Percentiles rank a stretch among this genome's conserved stretches.
phyloP scores from a whole-genome alignment of 2,888 invertebrate genomes.

The Troides oblongomaculatus region DNA sequence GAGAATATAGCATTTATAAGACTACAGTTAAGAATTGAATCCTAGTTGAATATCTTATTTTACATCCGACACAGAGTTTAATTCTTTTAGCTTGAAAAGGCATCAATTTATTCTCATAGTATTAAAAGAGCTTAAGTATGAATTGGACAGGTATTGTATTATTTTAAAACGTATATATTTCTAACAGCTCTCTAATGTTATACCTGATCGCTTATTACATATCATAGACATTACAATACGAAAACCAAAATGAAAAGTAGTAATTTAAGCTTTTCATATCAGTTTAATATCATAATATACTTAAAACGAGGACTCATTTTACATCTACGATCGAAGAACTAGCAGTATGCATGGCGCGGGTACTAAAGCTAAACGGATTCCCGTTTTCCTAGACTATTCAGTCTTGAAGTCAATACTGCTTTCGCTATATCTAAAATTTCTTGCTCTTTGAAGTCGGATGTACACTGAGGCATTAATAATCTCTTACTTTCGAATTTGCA shows the following conservation, averaged over 20 bases:
- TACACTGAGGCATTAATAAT: no score
- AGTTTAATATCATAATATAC: neutral
- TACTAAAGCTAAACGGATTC: neutral
- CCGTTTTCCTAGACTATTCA: no score
- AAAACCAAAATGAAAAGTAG: neutral
- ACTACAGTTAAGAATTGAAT: slow-evolving; percentile 13
- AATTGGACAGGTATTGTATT: neutral
- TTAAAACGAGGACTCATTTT: neutral
- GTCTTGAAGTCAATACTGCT: neutral
- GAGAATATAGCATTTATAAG: neutral
- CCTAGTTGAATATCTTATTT: slow-evolving; percentile 6
- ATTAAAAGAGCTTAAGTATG: neutral
- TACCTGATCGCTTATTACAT: no score
- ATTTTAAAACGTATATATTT: neutral
- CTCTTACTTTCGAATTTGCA: no score
- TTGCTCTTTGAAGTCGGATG: no score
- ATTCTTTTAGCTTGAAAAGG: neutral
- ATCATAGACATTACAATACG: neutral
- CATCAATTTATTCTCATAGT: slow-evolving; percentile 1
- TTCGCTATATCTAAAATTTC: neutral
- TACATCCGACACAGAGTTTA: neutral
- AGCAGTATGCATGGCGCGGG: neutral
- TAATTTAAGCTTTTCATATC: neutral
- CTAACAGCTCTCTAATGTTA: neutral
- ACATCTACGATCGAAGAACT: neutral